These are phyloP conservation scores for Lagopus muta DNA, from an alignment of 2,113 vertebrate species.

Conservation along the genomic window DNA sequence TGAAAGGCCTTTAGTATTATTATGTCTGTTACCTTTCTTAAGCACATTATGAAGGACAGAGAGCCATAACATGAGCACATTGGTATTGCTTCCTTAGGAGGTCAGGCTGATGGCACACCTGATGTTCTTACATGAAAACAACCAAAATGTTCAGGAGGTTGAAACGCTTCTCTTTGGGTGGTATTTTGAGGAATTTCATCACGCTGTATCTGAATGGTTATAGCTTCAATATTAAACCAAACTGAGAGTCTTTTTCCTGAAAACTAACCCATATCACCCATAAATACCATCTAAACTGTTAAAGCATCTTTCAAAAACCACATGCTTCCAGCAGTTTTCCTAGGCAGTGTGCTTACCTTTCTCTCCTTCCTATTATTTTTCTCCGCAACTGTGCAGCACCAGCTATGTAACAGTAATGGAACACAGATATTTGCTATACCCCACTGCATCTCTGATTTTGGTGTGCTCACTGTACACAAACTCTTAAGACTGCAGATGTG, in stretches of 20 bases:
- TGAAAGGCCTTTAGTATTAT: neutral
- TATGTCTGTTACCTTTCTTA: neutral
- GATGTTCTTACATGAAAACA: neutral
- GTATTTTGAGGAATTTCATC: neutral
- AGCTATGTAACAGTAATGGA: neutral
- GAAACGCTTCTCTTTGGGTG: neutral
- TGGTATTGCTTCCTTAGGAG: neutral
- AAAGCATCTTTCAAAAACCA: neutral
- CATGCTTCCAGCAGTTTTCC: neutral
- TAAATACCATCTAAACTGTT: neutral
- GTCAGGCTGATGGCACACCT: neutral
- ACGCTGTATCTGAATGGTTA: neutral
- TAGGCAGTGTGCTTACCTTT: neutral
- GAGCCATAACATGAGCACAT: neutral
- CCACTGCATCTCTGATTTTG: neutral
- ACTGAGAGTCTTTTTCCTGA: neutral
- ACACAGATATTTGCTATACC: neutral
- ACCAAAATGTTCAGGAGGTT: neutral
- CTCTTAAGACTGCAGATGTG: neutral
- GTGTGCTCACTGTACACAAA: fast-evolving
- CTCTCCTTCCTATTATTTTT: neutral
- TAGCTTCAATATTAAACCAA: neutral
- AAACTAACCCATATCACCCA: neutral
- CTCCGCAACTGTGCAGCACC: neutral
- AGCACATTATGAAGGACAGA: neutral